phyloP scores from a whole-genome alignment of 92 coral and sea anemone genomes.

The Epizoanthus illoricatus region DNA sequence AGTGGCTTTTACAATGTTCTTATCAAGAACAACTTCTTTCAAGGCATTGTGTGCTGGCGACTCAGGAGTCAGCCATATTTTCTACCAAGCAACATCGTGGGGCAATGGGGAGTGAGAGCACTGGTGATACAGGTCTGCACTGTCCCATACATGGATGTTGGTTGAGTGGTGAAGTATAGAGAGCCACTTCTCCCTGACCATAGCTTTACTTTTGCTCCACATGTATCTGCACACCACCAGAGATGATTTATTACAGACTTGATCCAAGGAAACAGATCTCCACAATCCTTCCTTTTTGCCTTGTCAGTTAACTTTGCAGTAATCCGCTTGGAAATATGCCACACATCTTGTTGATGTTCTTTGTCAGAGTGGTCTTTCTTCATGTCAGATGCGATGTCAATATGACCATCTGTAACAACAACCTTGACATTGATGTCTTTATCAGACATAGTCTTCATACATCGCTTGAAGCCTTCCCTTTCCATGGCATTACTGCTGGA shows the following conservation, averaged over 20 bases:
- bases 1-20: constrained; percentile 41
- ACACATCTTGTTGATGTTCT: constrained; percentile 4
- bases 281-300: constrained; percentile 2
- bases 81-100: constrained; percentile 10
- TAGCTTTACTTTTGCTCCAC: constrained; percentile 1
- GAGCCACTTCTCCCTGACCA: constrained; percentile 25
- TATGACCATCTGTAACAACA: constrained; percentile 30
- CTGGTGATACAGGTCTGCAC: constrained; percentile 23
- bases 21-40: constrained; percentile 41
- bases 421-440: background rate
- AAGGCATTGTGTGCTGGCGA: constrained; percentile 42
- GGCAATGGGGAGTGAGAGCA: constrained; percentile 24
- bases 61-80: constrained; percentile 39
- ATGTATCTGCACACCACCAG: constrained; percentile 15
- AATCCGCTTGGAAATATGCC: background rate
- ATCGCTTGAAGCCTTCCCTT: constrained; percentile 45
- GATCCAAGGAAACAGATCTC: background rate
- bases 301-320: background rate
- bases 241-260: background rate
- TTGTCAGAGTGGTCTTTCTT: background rate
- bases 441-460: constrained; percentile 2
- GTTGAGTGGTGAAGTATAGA: constrained; percentile 2
- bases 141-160: constrained; percentile 28
- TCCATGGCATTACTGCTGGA: constrained; percentile 56
- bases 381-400: background rate